Base-by-base conservation (phyloP, 2,797 vertebrate genomes). In the Hippoglossus hippoglossus region DNA sequence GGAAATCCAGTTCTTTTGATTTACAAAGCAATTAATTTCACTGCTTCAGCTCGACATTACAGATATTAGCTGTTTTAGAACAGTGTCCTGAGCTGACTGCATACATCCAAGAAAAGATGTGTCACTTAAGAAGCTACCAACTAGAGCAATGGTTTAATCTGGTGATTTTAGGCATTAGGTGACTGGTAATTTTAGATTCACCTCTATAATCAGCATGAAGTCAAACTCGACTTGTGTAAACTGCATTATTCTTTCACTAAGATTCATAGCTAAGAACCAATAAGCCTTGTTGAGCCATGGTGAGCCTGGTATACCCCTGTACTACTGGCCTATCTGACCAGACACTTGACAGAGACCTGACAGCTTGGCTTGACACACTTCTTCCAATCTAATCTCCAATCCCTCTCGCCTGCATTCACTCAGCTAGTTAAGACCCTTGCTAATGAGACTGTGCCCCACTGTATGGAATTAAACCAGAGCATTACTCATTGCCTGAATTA, bases 291-390 rank as follows among this genome's bases (percentile, higher is more conserved):
- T 59, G 49, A 78, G 22, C 21, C 2, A 0, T n/a, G 56, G 36
- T 55, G 49, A 41, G 19, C 59, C 22, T 19, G 12, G 36, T 60
- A 36, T 10, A 39, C 44, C 51, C 11, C 54, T 63, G 49, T 62
- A 68, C 71, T 60, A 39, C 26, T 77, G 57, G 65, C 59, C 71
- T 56, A 19, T 71, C 59, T 79, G 73, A 87, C 80, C 74, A 80
- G 36, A 75, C 77, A 79, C 74, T 83, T 85, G 78, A 90, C 82
- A 87, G 77, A 87, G 64, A 65, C 77, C 72, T 81, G 83, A 86
- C 84, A 91, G 81, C 87, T 82, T 87, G 88, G 78, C 81, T 87
- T 89, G 84, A 89, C 88, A 89, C 88, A 89, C 86, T 89, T 87
- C 69, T 84, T 83, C 80, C 87, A 86, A 89, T 90, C 91, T 89